Evolutionary conservation across 2,113 vertebrate genomes (phyloP).

Genomic region (Notiomystis cincta): DNA sequence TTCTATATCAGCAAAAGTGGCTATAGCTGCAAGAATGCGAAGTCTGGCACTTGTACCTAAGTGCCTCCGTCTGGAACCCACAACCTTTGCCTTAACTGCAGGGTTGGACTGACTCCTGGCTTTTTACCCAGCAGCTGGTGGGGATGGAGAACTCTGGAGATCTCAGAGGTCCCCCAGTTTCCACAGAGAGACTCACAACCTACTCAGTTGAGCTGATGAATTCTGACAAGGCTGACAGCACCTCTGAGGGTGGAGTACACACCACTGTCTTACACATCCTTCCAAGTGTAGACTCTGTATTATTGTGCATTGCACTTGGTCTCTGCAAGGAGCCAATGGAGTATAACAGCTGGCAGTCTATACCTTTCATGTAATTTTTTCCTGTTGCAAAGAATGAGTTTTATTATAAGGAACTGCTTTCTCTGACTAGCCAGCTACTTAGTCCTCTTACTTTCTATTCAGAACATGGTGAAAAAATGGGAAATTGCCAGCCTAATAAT

Average conservation of each 20-base stretch:
- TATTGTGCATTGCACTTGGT: background rate
- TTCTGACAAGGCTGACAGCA: background rate
- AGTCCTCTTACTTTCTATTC: background rate
- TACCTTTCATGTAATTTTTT: background rate
- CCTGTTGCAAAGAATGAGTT: background rate
- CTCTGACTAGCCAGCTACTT: background rate
- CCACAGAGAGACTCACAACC: background rate
- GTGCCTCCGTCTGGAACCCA: background rate
- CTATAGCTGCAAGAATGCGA: background rate
- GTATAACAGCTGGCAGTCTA: background rate
- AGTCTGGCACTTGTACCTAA: background rate
- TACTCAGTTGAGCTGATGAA: background rate
- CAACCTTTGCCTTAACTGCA: accelerated
- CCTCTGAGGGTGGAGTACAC: background rate
- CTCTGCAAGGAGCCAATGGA: background rate
- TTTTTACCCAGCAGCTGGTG: background rate
- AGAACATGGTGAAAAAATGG: background rate
- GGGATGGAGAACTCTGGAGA: background rate
- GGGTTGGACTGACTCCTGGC: background rate
- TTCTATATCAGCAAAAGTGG: background rate
- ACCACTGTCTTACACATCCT: background rate
- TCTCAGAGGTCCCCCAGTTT: background rate
- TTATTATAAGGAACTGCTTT: background rate
- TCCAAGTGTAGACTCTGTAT: background rate
- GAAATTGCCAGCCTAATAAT: background rate